Conservation (phyloP, 53 echinoderm and acorn worm genomes). For the Echinarachnius parma region DNA sequence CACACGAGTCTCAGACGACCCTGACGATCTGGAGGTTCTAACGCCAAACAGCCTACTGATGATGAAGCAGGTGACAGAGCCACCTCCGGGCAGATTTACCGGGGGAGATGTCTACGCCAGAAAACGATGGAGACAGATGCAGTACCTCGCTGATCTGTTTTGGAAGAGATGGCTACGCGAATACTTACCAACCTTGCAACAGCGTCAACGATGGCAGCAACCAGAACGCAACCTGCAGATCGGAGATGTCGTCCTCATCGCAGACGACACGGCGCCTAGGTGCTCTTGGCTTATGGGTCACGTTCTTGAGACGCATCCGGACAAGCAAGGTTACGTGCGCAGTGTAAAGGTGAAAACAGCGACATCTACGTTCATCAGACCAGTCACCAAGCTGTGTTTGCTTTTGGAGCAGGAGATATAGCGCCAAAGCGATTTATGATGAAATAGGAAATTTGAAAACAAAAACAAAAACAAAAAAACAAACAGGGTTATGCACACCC, state of each 20-base stretch:
- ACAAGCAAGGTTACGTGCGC: slow-evolving; percentile 35
- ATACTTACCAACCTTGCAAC: slow-evolving; percentile 49
- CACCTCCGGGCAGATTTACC: slow-evolving; percentile 12
- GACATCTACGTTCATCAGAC: slow-evolving; percentile 22
- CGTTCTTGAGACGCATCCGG: slow-evolving; percentile 30
- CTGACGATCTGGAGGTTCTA: slow-evolving; percentile 45
- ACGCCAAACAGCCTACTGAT: slow-evolving; percentile 46
- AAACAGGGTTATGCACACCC: too few relatives aligned
- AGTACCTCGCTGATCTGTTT: slow-evolving; percentile 39
- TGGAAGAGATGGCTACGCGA: slow-evolving; percentile 51
- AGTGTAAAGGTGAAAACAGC: slow-evolving; percentile 43
- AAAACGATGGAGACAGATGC: slow-evolving; percentile 53
- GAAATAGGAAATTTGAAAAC: too few relatives aligned
- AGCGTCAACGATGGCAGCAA: slow-evolving; percentile 45
- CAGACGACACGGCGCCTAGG: slow-evolving; percentile 42
- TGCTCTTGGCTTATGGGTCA: slow-evolving; percentile 45
- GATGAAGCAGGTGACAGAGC: slow-evolving; percentile 6
- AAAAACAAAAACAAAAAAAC: too few relatives aligned
- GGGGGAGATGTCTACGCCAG: slow-evolving; percentile 32
- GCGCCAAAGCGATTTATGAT: too few relatives aligned
- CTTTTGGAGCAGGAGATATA: too few relatives aligned
- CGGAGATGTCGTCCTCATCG: slow-evolving; percentile 46
- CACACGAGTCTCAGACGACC: slow-evolving; percentile 40
- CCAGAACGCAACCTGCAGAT: slow-evolving; percentile 27
- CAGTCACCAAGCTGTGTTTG: slow-evolving; percentile 51